Percentiles rank a stretch among this genome's conserved stretches.
Evolutionary conservation across 2,113 vertebrate species (phyloP).

Genomic region (Tragelaphus strepsiceros): DNA sequence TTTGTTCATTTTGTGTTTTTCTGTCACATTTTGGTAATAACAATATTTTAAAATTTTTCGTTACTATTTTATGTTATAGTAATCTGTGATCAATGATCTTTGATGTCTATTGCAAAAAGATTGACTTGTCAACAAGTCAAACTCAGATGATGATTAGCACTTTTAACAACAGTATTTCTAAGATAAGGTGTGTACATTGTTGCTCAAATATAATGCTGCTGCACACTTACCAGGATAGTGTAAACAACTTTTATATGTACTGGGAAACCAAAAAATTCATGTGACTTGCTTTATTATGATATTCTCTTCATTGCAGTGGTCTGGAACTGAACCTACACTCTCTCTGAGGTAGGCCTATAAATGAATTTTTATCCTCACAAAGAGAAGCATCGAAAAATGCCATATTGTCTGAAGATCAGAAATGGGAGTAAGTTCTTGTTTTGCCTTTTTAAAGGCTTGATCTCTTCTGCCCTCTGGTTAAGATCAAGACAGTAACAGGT

Average conservation of each 20-base stretch:
- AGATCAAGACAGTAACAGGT: background rate
- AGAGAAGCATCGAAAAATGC: background rate
- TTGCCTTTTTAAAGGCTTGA: background rate
- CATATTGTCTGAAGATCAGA: background rate
- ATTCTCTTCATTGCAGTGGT: background rate
- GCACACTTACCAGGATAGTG: background rate
- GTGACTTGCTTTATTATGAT: background rate
- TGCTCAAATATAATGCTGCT: background rate
- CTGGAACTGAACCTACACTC: background rate
- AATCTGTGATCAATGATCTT: background rate
- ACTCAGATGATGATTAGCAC: background rate
- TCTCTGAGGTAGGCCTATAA: background rate
- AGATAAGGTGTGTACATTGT: background rate
- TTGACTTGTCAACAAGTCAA: background rate
- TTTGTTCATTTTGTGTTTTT: background rate
- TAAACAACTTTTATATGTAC: background rate
- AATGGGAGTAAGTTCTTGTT: background rate
- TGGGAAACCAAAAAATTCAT: background rate
- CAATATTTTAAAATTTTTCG: background rate
- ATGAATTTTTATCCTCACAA: background rate
- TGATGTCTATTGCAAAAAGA: background rate
- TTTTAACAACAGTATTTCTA: background rate
- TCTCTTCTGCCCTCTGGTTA: background rate
- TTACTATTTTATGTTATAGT: background rate
- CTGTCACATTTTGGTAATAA: background rate